Evolutionary conservation across 2,888 invertebrate species (phyloP), one percentile per base, ranked within the genome.

Genomic region (Acleris laterana): DNA sequence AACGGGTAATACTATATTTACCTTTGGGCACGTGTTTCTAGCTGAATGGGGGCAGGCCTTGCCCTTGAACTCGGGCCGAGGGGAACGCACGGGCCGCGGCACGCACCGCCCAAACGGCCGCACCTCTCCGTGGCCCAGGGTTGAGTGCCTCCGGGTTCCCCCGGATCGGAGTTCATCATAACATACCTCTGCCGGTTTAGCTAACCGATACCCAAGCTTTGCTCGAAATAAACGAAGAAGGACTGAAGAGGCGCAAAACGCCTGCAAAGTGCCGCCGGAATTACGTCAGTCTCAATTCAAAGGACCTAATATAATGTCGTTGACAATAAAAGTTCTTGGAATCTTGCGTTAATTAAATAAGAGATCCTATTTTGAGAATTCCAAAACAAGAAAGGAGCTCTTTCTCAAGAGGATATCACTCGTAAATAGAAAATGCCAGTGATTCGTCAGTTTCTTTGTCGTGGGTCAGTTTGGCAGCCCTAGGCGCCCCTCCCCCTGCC

Each of bases 11-110:
- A 89, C 89, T 89, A 90, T 91, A 90, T 92, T 92, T 92, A 92
- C 90, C 89, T 90, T 88, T 80, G 82, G 88, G 86, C 92, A 91
- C 92, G 92, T 92, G 92, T 86, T 87, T 83, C 74, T 84, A 83
- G 77, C 80, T 93, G 89, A 93, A 93, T 93, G 91, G 87, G 89
- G 84, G 78, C 88, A 83, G 82, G 80, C 87, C 87, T 88, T 90
- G 88, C 76, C 93, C 92, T 90, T 92, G 92, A 92, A 91, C 92
- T 85, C 83, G 81, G 78, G 81, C 62, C 58, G 70, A 63, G 72
- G 84, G 85, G 82, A 85, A 86, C 87, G 86, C 88, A 85, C 78
- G 71, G 70, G 69, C 71, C 84, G 80, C 79, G 80, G 77, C 80
- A 77, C 89, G 88, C 85, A 84, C 84, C 89, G 88, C 87, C 88